Conservation (phyloP, 2,888 invertebrate species). For the Rotaria magnacalcarata region DNA sequence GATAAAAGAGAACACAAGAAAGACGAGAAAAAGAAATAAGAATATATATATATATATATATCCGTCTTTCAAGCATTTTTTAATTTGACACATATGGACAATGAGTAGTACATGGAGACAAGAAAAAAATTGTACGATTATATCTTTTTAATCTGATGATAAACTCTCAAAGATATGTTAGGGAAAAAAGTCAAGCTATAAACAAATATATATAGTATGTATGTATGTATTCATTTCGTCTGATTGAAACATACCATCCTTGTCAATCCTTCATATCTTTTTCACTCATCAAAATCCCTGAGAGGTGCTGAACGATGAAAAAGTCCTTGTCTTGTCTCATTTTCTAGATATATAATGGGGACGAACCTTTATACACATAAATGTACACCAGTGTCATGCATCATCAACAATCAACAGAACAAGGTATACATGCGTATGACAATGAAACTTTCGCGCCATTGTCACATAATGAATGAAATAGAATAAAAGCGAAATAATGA, state of each 20-base stretch:
- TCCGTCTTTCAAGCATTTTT: background rate
- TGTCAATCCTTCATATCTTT: background rate
- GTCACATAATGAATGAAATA: slow-evolving; percentile 11
- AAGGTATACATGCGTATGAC: background rate
- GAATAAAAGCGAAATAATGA: background rate
- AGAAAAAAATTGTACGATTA: background rate
- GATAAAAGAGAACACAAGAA: background rate
- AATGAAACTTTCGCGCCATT: background rate
- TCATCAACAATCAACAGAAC: slow-evolving; percentile 1
- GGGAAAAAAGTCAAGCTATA: background rate
- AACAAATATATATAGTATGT: background rate
- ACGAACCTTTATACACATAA: background rate
- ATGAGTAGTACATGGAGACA: background rate
- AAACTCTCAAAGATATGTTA: background rate
- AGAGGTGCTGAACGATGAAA: background rate
- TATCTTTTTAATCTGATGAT: slow-evolving; percentile 4
- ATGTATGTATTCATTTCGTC: background rate
- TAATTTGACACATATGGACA: slow-evolving; percentile 2
- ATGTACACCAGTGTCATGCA: background rate
- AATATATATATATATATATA: too few species aligned
- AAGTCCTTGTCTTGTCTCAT: slow-evolving; percentile 8
- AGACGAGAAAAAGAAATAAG: too few species aligned
- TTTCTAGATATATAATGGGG: background rate
- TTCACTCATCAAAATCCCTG: background rate
- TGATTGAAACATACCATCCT: slow-evolving; percentile 17